Conservation (phyloP, 2,888 invertebrate species). For the Lagria hirta region DNA sequence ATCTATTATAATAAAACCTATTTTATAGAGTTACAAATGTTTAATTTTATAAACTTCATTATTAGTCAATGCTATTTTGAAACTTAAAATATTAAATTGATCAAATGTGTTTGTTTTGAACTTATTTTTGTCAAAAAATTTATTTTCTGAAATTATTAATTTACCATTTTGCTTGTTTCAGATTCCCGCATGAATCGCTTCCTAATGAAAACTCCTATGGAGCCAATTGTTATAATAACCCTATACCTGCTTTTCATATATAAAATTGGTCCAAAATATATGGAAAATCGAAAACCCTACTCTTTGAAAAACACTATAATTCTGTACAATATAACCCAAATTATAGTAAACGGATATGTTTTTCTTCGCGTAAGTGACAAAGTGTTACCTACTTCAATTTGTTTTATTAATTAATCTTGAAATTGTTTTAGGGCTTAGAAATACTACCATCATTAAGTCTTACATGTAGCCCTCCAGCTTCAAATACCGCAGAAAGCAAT, state of each 20-base stretch:
- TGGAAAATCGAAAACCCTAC: slow-evolving; percentile 62
- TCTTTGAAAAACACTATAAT: slow-evolving; percentile 61
- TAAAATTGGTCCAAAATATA: slow-evolving; percentile 61
- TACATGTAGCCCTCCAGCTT: slow-evolving; percentile 2
- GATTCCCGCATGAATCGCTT: slow-evolving; percentile 9
- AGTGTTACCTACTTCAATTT: too few relatives aligned
- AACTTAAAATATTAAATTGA: too few relatives aligned
- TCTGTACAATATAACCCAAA: slow-evolving; percentile 64
- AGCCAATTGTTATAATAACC: neutral
- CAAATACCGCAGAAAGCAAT: slow-evolving; percentile 1
- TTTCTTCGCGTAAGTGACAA: too few relatives aligned
- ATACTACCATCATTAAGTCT: neutral
- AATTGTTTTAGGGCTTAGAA: slow-evolving; percentile 1
- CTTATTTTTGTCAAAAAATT: too few relatives aligned
- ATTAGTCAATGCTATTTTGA: too few relatives aligned
- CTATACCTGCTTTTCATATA: slow-evolving; percentile 57
- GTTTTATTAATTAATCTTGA: too few relatives aligned
- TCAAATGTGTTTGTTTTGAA: too few relatives aligned
- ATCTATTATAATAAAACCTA: too few relatives aligned
- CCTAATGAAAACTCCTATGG: slow-evolving; percentile 9
- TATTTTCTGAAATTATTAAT: too few relatives aligned
- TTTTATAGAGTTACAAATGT: too few relatives aligned
- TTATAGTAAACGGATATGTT: too few relatives aligned
- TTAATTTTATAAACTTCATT: too few relatives aligned
- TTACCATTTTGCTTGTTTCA: slow-evolving; percentile 3